A percentile compares a stretch with the other conserved stretches of the same genome.
phyloP scores from a whole-genome alignment of 1,140 invertebrate genomes.

The Ceratosolen fusciceps region DNA sequence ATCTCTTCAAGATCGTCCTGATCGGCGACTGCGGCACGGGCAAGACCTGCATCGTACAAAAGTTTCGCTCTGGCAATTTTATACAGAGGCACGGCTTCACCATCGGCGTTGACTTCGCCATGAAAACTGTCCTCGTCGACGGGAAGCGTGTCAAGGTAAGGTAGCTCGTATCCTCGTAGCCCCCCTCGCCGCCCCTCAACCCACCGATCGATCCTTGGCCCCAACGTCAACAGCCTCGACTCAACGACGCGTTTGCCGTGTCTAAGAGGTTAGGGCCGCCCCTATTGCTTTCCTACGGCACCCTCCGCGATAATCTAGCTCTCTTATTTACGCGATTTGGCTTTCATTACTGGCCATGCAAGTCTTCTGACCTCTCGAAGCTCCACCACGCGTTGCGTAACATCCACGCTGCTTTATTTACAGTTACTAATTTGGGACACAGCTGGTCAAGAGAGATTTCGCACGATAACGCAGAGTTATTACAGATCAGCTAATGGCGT shows the following conservation, averaged over 20 bases:
- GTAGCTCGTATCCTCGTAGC: background rate
- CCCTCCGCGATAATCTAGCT: too few relatives aligned
- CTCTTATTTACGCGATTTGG: too few relatives aligned
- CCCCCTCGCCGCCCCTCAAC: too few relatives aligned
- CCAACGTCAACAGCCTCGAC: too few relatives aligned
- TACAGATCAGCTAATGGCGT: conserved; percentile 94
- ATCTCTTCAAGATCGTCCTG: conserved; percentile 87
- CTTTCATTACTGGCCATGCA: too few relatives aligned
- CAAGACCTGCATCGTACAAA: conserved; percentile 90
- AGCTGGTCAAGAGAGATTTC: conserved; percentile 92
- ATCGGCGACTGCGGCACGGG: conserved; percentile 89
- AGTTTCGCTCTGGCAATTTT: conserved; percentile 94
- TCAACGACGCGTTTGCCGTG: background rate
- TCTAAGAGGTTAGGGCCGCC: conserved; percentile 24
- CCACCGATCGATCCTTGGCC: background rate
- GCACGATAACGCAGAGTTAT: conserved; percentile 95
- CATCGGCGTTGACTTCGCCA: conserved; percentile 96
- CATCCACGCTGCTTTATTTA: conserved; percentile 36
- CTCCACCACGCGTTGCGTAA: too few relatives aligned
- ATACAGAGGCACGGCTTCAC: conserved; percentile 94
- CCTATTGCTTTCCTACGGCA: too few relatives aligned
- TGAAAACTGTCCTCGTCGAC: conserved; percentile 94
- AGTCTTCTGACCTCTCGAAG: too few relatives aligned
- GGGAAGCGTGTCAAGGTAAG: conserved; percentile 93
- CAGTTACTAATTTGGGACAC: conserved; percentile 96